Conservation (phyloP, 2,113 vertebrate genomes). For the Oryzias melastigma region DNA sequence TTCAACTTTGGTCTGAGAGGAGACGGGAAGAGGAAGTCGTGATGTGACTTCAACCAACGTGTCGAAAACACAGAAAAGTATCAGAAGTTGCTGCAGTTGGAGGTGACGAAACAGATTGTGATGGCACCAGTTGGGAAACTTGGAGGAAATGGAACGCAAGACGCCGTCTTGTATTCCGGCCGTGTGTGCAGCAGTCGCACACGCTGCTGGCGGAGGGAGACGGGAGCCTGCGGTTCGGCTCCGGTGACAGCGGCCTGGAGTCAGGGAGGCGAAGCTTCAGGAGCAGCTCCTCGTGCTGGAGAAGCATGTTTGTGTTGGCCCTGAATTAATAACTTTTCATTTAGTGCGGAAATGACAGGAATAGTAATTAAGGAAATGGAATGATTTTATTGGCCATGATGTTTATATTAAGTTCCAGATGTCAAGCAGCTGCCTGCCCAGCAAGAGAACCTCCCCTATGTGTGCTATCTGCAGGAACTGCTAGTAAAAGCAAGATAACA, state of each 20-base stretch:
- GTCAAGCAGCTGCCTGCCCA: constrained; percentile 80
- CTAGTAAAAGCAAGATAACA: constrained; percentile 61
- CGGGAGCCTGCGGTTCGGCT: constrained; percentile 65
- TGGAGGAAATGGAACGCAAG: constrained; percentile 60
- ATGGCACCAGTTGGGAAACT: constrained; percentile 53
- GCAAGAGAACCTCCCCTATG: constrained; percentile 60
- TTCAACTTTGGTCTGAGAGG: background rate
- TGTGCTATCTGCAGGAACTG: constrained; percentile 50
- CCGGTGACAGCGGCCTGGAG: constrained; percentile 66
- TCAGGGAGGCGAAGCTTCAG: constrained; percentile 62
- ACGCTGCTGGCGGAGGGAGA: constrained; percentile 41
- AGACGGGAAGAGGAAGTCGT: background rate
- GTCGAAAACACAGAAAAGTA: constrained; percentile 32
- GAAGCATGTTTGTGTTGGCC: constrained; percentile 74
- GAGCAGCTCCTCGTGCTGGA: constrained; percentile 58
- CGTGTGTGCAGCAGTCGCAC: constrained; percentile 45
- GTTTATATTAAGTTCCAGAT: constrained; percentile 86
- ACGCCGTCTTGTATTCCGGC: constrained; percentile 62
- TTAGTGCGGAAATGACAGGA: constrained; percentile 85
- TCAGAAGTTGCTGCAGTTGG: constrained; percentile 28
- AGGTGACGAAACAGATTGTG: constrained; percentile 60
- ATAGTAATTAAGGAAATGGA: constrained; percentile 86
- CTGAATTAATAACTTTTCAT: constrained; percentile 80
- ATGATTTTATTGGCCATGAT: constrained; percentile 82
- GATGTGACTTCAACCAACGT: constrained; percentile 16